phyloP scores from a whole-genome alignment of 2,888 invertebrate genomes.

The Itoplectis maculator region DNA sequence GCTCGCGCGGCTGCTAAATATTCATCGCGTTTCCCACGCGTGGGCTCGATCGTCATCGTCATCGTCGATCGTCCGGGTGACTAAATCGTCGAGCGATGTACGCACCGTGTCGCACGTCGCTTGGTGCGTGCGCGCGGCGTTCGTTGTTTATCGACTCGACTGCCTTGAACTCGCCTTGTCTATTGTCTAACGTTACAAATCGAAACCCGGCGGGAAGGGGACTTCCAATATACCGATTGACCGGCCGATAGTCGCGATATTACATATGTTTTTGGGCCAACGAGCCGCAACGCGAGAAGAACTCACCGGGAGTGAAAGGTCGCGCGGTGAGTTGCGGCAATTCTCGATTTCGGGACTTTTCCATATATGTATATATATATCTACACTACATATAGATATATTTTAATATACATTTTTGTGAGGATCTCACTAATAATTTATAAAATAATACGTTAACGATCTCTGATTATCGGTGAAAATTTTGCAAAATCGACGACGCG shows the following conservation, averaged over 20 bases:
- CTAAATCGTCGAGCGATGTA: slow-evolving; percentile 12
- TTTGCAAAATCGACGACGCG: slow-evolving; percentile 4
- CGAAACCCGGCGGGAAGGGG: no score
- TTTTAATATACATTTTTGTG: not conserved
- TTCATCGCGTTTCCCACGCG: slow-evolving; percentile 29
- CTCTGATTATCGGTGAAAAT: not conserved
- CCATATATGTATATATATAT: not conserved
- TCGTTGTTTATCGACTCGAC: not conserved
- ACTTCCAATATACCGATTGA: not conserved
- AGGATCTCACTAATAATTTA: slow-evolving; percentile 18
- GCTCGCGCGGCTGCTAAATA: slow-evolving; percentile 15
- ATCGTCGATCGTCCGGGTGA: slow-evolving; percentile 7
- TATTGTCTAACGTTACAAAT: slow-evolving; percentile 7
- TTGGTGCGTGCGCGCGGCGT: not conserved
- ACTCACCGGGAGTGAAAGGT: slow-evolving; percentile 38
- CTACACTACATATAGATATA: no score
- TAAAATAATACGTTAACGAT: not conserved
- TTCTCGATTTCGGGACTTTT: slow-evolving; percentile 26
- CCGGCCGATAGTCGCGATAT: not conserved
- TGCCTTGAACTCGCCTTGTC: slow-evolving; percentile 10
- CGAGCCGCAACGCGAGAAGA: not conserved
- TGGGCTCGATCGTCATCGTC: not conserved
- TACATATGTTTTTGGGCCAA: not conserved
- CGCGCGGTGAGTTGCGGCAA: slow-evolving; percentile 27
- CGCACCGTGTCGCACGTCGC: not conserved